Percentiles rank a stretch among this genome's conserved stretches.
These are phyloP conservation scores for Cybosia mesomella DNA, from an alignment of 2,888 invertebrate genomes.

Conservation along the genomic window DNA sequence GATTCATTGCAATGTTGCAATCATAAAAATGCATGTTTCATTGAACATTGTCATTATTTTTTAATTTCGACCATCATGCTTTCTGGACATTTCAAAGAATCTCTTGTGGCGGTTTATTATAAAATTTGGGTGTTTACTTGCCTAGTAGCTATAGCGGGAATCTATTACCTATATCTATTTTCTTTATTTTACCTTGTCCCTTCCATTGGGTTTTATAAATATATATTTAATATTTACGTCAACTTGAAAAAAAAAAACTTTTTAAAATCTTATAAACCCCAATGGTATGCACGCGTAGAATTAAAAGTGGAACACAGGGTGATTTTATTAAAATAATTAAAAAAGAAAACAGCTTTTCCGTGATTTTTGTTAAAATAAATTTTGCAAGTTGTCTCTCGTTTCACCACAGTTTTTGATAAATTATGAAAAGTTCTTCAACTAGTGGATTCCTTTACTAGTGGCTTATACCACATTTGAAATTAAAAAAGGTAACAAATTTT, in stretches of 20 bases:
- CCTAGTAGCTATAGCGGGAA: conserved; percentile 86
- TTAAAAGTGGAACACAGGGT: conserved; percentile 71
- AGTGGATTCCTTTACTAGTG: too few relatives aligned
- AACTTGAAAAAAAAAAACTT: background rate
- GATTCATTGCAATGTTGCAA: conserved; percentile 80
- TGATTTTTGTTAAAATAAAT: conserved; percentile 24
- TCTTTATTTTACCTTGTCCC: conserved; percentile 74
- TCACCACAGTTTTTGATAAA: too few relatives aligned
- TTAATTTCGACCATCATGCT: conserved; percentile 30
- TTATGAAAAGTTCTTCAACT: background rate
- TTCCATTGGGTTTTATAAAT: conserved; percentile 76
- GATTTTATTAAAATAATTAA: conserved; percentile 49
- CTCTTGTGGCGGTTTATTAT: conserved; percentile 64
- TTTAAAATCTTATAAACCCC: conserved; percentile 68
- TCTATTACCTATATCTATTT: conserved; percentile 70
- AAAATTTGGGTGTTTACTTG: conserved; percentile 79
- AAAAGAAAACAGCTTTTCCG: conserved; percentile 35
- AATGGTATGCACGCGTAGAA: conserved; percentile 82
- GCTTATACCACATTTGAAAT: too few relatives aligned
- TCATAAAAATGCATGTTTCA: conserved; percentile 37
- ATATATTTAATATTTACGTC: conserved; percentile 28
- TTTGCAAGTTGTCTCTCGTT: background rate
- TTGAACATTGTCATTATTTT: conserved; percentile 20
- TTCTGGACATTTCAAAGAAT: conserved; percentile 77
- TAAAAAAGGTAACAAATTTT: background rate